phyloP scores from a whole-genome alignment of 2,113 vertebrate species.

The Forbesichthys papilliferus region DNA sequence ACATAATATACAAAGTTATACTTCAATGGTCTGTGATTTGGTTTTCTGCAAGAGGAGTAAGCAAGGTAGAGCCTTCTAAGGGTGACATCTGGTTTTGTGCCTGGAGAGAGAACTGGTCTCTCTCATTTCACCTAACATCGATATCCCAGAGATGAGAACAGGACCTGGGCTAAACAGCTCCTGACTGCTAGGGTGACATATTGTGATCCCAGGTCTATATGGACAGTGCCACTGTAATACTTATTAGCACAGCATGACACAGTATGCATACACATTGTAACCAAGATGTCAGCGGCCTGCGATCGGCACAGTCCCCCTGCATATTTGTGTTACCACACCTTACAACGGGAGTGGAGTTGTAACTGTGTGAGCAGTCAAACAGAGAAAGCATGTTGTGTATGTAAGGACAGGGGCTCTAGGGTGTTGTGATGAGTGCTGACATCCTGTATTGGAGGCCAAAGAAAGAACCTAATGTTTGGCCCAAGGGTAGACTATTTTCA shows the following conservation, averaged over 20 bases:
- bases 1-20: slow-evolving; percentile 19
- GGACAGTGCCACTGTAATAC: background rate
- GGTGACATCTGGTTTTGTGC: slow-evolving; percentile 24
- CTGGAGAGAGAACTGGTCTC: background rate
- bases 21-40: background rate
- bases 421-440: background rate
- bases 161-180: slow-evolving; percentile 1
- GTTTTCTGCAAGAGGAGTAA: slow-evolving; percentile 10
- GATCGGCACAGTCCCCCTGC: background rate
- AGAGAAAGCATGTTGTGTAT: background rate
- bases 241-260: background rate
- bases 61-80: slow-evolving; percentile 33
- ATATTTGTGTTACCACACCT: background rate
- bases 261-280: background rate
- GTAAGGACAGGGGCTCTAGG: background rate
- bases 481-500: background rate
- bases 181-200: slow-evolving; percentile 16
- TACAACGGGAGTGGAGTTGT: background rate
- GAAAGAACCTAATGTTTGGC: background rate
- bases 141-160: slow-evolving; percentile 25
- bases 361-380: background rate
- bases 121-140: background rate
- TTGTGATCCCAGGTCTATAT: background rate
- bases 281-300: slow-evolving; percentile 1
- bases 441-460: background rate